Evolutionary conservation across 2,113 vertebrate species (phyloP).

Genomic region (Apodemus sylvaticus): DNA sequence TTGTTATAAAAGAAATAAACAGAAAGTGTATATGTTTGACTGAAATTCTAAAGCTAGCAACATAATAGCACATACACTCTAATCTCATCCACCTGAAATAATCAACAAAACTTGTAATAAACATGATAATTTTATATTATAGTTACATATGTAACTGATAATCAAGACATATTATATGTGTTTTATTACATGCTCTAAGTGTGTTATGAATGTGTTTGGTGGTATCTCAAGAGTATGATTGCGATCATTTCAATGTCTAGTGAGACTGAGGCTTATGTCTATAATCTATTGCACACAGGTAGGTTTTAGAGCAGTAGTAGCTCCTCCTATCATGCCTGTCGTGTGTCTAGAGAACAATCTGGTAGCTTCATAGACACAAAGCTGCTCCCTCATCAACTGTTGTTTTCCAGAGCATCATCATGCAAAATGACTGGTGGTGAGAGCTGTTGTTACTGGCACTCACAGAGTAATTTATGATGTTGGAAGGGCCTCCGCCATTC

Average conservation of each 20-base stretch:
- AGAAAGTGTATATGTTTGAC: neutral
- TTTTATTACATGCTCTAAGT: neutral
- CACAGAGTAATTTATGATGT: constrained; percentile 69
- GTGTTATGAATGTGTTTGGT: constrained; percentile 35
- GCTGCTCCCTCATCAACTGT: constrained; percentile 70
- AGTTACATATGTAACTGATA: constrained; percentile 62
- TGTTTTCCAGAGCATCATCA: constrained; percentile 78
- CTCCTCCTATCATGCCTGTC: constrained; percentile 46
- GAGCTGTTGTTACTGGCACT: constrained; percentile 66
- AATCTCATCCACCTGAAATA: constrained; percentile 50
- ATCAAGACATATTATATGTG: constrained; percentile 60
- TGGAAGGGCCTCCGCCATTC: constrained; percentile 74
- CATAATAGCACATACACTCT: constrained; percentile 45
- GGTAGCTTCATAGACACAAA: constrained; percentile 58
- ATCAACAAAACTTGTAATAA: constrained; percentile 65
- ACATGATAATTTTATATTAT: constrained; percentile 61
- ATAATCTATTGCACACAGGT: constrained; percentile 5
- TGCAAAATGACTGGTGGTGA: constrained; percentile 66
- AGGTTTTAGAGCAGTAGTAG: constrained; percentile 37
- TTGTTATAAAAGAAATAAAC: neutral
- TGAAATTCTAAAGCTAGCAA: constrained; percentile 8
- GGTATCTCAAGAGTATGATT: constrained; percentile 28
- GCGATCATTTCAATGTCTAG: neutral
- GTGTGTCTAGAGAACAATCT: constrained; percentile 53
- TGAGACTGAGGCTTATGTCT: neutral